Evolutionary conservation across 2,797 vertebrate species (phyloP).

Genomic region (Sebastes miniatus): DNA sequence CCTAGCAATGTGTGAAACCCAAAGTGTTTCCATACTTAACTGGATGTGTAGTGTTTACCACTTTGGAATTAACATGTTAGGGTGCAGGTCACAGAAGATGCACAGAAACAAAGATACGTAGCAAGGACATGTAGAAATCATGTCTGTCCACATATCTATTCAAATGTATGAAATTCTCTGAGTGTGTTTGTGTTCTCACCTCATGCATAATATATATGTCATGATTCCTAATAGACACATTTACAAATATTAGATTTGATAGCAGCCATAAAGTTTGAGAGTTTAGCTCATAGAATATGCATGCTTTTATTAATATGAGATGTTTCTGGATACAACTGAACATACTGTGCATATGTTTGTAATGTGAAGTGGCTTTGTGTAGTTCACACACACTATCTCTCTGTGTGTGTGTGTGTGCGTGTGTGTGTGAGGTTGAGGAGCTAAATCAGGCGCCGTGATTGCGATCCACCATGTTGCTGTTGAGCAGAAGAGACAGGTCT

Average conservation of each 20-base stretch:
- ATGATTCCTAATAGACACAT: not conserved
- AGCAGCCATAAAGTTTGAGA: not conserved
- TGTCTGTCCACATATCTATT: not conserved
- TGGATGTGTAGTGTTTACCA: rapidly evolving
- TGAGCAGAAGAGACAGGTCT: conserved; percentile 71
- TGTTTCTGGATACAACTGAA: not conserved
- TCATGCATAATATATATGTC: not conserved
- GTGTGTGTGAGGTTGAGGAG: conserved; percentile 24
- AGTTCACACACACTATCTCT: not conserved
- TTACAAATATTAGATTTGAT: not conserved
- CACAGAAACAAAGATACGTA: not conserved
- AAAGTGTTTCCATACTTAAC: too few species aligned
- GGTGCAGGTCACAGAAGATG: not conserved
- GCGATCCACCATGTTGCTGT: conserved; percentile 63
- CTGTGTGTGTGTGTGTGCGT: conserved; percentile 2
- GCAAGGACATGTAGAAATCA: not conserved
- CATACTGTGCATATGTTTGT: not conserved
- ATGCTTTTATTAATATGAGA: not conserved
- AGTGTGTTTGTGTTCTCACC: not conserved
- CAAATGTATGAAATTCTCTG: not conserved
- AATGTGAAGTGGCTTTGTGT: not conserved
- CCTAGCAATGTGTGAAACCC: too few species aligned
- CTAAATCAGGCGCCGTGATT: conserved; percentile 33
- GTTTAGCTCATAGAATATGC: not conserved
- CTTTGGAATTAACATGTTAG: too few species aligned